Evolutionary conservation across 2,888 invertebrate species (phyloP).

Genomic region (Mantis religiosa): DNA sequence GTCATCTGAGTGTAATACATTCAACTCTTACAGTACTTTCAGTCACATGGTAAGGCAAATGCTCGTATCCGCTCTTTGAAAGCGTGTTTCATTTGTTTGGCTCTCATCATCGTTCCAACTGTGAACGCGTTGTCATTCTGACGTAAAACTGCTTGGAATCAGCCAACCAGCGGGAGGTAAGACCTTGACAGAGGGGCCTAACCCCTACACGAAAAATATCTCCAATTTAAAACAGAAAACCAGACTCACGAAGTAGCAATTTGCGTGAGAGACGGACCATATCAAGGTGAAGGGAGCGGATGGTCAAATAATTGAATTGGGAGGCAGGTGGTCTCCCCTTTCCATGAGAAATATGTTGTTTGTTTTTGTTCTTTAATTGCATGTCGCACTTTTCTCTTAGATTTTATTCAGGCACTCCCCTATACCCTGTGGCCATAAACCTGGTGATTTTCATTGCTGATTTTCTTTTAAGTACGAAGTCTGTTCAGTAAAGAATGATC

Average conservation of each 20-base stretch:
- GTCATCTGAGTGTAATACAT: too few relatives aligned
- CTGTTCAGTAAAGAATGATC: too few relatives aligned
- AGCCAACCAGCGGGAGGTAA: neutral
- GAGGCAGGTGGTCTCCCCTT: neutral
- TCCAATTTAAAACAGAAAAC: neutral
- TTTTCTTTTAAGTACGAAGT: too few relatives aligned
- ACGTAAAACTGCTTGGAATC: neutral
- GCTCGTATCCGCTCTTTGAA: too few relatives aligned
- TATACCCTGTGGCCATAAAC: neutral
- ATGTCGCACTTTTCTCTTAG: neutral
- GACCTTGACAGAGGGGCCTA: neutral
- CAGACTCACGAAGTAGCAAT: slow-evolving; percentile 4
- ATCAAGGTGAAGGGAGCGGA: neutral
- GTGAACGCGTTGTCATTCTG: neutral
- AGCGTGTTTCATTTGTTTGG: too few relatives aligned
- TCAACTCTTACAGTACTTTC: too few relatives aligned
- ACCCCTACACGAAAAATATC: neutral
- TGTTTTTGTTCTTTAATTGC: neutral
- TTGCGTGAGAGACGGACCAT: neutral
- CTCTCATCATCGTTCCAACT: neutral
- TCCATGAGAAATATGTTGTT: neutral
- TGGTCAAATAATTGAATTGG: neutral
- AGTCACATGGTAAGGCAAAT: too few relatives aligned
- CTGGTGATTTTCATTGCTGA: too few relatives aligned
- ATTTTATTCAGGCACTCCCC: neutral